Evolutionary conservation across 2,888 invertebrate genomes (phyloP).

Genomic region (Limnephilus marmoratus): DNA sequence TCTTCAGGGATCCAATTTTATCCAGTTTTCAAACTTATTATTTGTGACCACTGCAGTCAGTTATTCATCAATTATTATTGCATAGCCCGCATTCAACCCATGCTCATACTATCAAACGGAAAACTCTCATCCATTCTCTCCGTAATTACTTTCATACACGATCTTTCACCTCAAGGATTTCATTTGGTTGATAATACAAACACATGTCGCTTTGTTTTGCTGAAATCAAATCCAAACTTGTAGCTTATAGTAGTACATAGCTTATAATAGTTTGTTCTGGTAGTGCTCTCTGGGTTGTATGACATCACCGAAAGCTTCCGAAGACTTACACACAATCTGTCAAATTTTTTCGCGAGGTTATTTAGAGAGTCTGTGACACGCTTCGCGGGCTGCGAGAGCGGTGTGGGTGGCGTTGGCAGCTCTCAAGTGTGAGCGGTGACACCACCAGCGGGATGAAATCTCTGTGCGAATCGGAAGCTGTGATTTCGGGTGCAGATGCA

Average conservation of each 20-base stretch:
- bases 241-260: neutral
- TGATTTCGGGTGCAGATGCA: slow-evolving; percentile 46
- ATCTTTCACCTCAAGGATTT: neutral
- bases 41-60: too few species aligned
- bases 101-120: too few species aligned
- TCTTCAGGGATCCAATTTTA: too few species aligned
- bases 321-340: slow-evolving; percentile 3
- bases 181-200: neutral
- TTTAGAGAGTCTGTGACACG: slow-evolving; percentile 14
- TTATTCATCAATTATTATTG: too few species aligned
- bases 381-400: neutral
- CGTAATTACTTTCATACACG: too few species aligned
- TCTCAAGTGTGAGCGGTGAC: slow-evolving; percentile 22
- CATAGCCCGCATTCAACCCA: too few species aligned
- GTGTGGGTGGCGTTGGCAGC: slow-evolving; percentile 33
- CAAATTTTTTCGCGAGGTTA: slow-evolving; percentile 11
- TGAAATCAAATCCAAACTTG: neutral
- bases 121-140: too few species aligned
- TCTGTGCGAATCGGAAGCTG: slow-evolving; percentile 19
- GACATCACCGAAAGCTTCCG: neutral
- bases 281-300: neutral
- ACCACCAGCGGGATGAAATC: slow-evolving; percentile 6
- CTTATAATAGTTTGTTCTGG: neutral
- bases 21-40: too few species aligned
- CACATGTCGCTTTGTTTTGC: neutral